These are phyloP conservation scores for Syrmaticus mikado DNA, from an alignment of 2,113 vertebrate genomes.

Conservation along the genomic window DNA sequence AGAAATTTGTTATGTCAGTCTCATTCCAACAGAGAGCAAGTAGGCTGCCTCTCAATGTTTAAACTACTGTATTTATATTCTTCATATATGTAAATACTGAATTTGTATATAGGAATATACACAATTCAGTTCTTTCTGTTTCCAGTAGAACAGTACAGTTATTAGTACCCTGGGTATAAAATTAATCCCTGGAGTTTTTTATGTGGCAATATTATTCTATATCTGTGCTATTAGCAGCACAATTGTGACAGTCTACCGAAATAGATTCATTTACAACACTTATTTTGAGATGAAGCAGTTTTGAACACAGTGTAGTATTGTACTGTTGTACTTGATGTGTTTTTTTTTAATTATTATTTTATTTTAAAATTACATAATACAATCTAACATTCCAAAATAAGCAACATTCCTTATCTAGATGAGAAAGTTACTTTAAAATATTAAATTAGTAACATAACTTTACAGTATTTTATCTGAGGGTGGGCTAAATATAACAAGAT, in stretches of 20 bases:
- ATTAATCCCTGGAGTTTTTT: neutral
- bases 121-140: neutral
- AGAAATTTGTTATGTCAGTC: neutral
- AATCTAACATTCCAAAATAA: neutral
- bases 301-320: neutral
- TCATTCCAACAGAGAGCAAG: neutral
- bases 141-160: neutral
- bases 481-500: neutral
- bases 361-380: neutral
- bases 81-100: neutral
- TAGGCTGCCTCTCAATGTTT: neutral
- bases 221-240: neutral
- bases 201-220: neutral
- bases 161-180: neutral
- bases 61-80: neutral
- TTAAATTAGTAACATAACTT: neutral
- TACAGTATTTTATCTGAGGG: neutral
- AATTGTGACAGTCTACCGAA: neutral
- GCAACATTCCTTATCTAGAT: neutral
- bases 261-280: neutral
- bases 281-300: neutral
- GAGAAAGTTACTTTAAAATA: neutral
- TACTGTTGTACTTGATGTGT: neutral
- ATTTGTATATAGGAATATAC: neutral
- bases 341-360: neutral